Percentiles rank a stretch among this genome's conserved stretches.
These are phyloP conservation scores for Corythornis vintsioides DNA, from an alignment of 2,113 vertebrate genomes.

Conservation along the genomic window DNA sequence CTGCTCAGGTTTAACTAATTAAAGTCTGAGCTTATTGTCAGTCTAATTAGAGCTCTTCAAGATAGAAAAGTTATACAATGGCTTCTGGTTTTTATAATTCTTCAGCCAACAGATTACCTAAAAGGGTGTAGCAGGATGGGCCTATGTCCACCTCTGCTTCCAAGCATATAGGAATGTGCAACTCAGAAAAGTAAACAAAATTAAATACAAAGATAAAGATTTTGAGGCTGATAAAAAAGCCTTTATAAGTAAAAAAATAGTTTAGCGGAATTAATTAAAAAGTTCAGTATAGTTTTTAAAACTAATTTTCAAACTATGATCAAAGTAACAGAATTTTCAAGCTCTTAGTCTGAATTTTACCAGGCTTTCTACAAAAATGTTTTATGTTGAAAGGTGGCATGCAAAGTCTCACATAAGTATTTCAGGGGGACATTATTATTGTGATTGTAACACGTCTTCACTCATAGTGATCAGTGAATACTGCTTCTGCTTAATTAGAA, in stretches of 20 bases:
- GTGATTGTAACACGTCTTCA: no score
- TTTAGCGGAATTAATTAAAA: background rate
- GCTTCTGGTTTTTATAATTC: background rate
- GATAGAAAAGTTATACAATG: background rate
- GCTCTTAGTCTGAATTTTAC: background rate
- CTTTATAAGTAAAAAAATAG: background rate
- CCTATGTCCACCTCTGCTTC: background rate
- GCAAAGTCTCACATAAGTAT: background rate
- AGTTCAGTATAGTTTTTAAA: background rate
- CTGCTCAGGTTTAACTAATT: background rate
- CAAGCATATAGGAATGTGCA: background rate
- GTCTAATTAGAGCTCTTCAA: background rate
- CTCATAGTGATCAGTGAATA: no score
- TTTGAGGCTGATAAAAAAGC: background rate
- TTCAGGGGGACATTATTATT: no score
- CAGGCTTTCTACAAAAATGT: background rate
- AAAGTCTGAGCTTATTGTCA: background rate
- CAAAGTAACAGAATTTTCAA: background rate
- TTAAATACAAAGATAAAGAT: background rate
- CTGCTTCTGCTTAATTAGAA: no score
- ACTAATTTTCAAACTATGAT: background rate
- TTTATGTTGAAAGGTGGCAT: background rate
- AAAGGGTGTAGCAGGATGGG: rapidly evolving
- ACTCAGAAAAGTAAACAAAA: background rate
- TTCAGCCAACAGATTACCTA: background rate